phyloP scores from a whole-genome alignment of 1,140 invertebrate genomes.

The Adoxophyes honmai region DNA sequence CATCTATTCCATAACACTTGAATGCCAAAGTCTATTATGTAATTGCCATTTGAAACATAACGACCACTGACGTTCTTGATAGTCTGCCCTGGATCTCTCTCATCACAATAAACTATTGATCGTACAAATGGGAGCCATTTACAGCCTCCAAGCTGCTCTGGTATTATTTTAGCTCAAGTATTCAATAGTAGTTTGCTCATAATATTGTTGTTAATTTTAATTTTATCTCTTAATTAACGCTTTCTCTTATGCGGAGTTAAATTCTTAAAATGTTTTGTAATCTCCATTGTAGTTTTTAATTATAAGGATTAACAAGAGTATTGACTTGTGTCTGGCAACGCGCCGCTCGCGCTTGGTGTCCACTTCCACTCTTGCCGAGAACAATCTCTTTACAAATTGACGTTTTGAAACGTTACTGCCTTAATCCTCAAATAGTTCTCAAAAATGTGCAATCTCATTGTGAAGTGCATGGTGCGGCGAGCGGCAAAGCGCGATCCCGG shows the following conservation, averaged over 20 bases:
- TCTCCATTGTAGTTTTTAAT: constrained; percentile 57
- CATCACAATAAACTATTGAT: constrained; percentile 69
- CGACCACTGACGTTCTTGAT: constrained; percentile 48
- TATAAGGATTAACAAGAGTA: constrained; percentile 35
- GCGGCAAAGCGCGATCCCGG: not conserved
- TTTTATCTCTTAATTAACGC: constrained; percentile 44
- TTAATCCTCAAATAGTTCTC: not conserved
- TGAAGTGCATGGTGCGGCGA: constrained; percentile 4
- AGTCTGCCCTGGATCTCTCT: constrained; percentile 51
- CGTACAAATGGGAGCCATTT: constrained; percentile 70
- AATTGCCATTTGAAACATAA: constrained; percentile 47
- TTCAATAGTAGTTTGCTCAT: constrained; percentile 70
- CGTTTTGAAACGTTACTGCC: not conserved
- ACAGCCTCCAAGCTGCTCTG: constrained; percentile 69
- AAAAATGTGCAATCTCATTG: constrained; percentile 3
- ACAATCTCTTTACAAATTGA: not conserved
- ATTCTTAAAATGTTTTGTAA: constrained; percentile 55
- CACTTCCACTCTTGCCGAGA: no score
- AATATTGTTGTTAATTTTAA: constrained; percentile 69
- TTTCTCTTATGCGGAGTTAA: constrained; percentile 41
- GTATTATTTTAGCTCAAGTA: constrained; percentile 72
- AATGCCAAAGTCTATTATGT: constrained; percentile 73
- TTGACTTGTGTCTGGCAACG: constrained; percentile 37
- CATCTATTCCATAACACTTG: constrained; percentile 55
- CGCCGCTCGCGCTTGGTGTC: constrained; percentile 3